Evolutionary conservation across 92 coral and sea anemone genomes (phyloP), one percentile per base, ranked within the genome.

Genomic region (Epizoanthus illoricatus): DNA sequence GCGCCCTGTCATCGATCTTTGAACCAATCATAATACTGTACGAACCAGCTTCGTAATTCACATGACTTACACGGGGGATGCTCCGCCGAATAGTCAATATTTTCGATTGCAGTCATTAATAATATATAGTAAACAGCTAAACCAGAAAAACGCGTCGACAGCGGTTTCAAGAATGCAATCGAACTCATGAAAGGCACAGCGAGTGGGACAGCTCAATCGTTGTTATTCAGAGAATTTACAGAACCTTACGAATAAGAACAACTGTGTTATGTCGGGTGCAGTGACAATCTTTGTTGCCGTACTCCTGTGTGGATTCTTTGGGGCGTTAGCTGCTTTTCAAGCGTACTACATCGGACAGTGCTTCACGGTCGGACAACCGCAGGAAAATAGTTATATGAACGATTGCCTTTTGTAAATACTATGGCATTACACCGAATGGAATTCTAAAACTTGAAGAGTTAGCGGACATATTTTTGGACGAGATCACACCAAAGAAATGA

Each of bases 331-430:
- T 7, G 92, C 91, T 36, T 88, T 97, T 83, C 99, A 97, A 81
- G 95, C 99, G 0, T 97, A 97, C 68, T 97, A 91, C 84, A 93
- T 97, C 10, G 99, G 99, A 33, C 92, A 93, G 74, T 97, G 99
- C 70, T 97, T 97, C 65, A 47, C 74, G 40, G 98, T 94, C 43
- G 99, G 99, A 39, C 99, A 97, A 81, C 98, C 99, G 3, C 98
- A 93, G 56, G 99, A 97, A 85, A 97, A 91, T 75, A 90, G 93
- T 23, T 86, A 92, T 71, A 54, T 89, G 16, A 89, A 70, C 84
- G 76, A 78, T 63, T 78, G 82, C 43, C 82, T 78, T 20, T 78
- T 78, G 57, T 78, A 78, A 78, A 43, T 13, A 58, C 40, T 15
- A 12, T 33, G 15, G 12, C 16, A 19, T 43, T 9, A 52, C 10